Evolutionary conservation across 2,113 vertebrate genomes (phyloP), one percentile per base, ranked within the genome.

Genomic region (Panthera leo): DNA sequence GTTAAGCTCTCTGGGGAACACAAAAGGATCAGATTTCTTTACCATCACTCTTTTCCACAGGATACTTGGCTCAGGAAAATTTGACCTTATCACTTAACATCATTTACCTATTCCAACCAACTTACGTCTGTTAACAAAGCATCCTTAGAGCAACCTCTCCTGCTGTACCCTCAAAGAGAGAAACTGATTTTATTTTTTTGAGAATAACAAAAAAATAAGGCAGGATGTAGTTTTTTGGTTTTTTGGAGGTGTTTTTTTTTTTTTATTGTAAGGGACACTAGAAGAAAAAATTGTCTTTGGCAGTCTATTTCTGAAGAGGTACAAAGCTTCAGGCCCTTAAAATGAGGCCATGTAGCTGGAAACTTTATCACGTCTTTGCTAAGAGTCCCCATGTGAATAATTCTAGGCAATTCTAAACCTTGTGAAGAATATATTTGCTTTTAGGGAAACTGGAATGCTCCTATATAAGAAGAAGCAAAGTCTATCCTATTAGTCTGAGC

Each of bases 321-420:
- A 63, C 39, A 73, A 79, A 65, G 29, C 73, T 87, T 78, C 12
- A 85, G 39, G 67, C 19, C 25, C 45, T 70, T 73, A 34, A 94
- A 93, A 86, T 12, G 21, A 94, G n/a, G 36, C 61, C 31, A 31
- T 7, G 2, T 42, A 73, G 48, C 53, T 86, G 19, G 68, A 93
- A 36, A 16, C 11, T 95, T 89, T 51, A 58, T n/a, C 7, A 39
- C 29, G 39, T 91, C 73, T 95, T 97, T 94, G 16, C 67, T 96
- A 48, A 97, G 67, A 55, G 58, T 61, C 18, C 85, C 73, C 83
- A 58, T 75, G 78, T 86, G 89, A 90, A 83, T 79, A 96, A 97
- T 94, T 95, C 29, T 29, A 94, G 89, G 86, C 48, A 83, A 48
- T 89, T 71, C 34, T 55, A 91, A 85, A 70, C 31, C 76, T 89